Percentiles rank a stretch among this genome's conserved stretches.
Evolutionary conservation across 2,888 invertebrate species (phyloP).

Genomic region (Cryptocephalus primarius): DNA sequence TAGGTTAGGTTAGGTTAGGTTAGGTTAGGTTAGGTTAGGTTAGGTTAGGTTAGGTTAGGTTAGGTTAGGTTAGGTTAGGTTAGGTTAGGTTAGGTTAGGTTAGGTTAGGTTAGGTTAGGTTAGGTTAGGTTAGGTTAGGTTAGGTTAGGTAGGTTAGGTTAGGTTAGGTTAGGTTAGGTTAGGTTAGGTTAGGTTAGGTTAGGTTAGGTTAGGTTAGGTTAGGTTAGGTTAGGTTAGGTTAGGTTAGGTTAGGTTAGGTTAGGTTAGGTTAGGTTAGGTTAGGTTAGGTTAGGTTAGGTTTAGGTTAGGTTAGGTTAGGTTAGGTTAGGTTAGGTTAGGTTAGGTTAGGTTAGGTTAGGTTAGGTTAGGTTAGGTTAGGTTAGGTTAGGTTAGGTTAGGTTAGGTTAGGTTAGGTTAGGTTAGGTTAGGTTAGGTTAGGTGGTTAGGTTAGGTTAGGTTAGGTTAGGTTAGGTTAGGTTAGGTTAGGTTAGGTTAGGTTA

Average conservation of each 20-base stretch:
- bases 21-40: neutral
- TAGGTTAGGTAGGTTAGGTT: too few species aligned
- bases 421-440: constrained; percentile 13
- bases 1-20: neutral
- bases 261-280: too few species aligned
- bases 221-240: too few species aligned
- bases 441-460: constrained; percentile 14
- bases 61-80: constrained; percentile 4
- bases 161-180: too few species aligned
- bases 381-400: constrained; percentile 14
- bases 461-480: constrained; percentile 13
- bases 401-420: constrained; percentile 14
- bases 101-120: constrained; percentile 3
- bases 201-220: too few species aligned
- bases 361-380: constrained; percentile 12
- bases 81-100: constrained; percentile 4
- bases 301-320: constrained; percentile 5
- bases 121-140: constrained; percentile 2
- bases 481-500: constrained; percentile 14
- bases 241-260: too few species aligned
- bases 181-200: too few species aligned
- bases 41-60: neutral
- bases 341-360: constrained; percentile 8
- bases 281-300: too few species aligned
- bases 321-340: constrained; percentile 4